Evolutionary conservation across 2,113 vertebrate genomes (phyloP).

Genomic region (Chamaetylas fuelleborni): DNA sequence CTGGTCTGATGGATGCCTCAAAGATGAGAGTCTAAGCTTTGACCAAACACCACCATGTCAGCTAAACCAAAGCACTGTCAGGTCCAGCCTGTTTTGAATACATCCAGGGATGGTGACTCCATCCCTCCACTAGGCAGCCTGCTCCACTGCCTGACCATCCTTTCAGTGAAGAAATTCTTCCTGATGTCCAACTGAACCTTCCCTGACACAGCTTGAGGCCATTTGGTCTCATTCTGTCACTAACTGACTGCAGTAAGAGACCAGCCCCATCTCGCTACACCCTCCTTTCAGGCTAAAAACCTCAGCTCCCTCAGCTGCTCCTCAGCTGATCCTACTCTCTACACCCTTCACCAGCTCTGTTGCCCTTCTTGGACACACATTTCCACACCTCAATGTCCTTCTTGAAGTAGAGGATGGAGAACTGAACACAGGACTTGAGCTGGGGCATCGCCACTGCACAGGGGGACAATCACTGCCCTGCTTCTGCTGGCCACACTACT

Average conservation of each 20-base stretch:
- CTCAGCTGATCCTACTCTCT: neutral
- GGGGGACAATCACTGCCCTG: neutral
- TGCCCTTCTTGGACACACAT: neutral
- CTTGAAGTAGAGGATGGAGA: neutral
- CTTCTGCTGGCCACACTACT: neutral
- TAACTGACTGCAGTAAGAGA: neutral
- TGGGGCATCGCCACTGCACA: neutral
- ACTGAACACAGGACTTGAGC: neutral
- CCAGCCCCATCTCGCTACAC: too few relatives aligned
- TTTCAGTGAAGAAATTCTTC: neutral
- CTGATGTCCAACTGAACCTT: neutral
- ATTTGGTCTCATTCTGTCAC: neutral
- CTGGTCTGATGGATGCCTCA: fast-evolving
- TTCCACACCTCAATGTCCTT: neutral
- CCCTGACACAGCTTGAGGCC: neutral
- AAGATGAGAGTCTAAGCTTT: neutral
- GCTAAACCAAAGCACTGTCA: neutral
- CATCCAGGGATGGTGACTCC: neutral
- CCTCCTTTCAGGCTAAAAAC: neutral
- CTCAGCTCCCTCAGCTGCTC: neutral
- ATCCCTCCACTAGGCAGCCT: neutral
- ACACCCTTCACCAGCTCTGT: neutral
- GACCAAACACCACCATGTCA: neutral
- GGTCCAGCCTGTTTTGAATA: neutral
- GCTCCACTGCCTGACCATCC: neutral